These are phyloP conservation scores for Ferrisia virgata DNA, from an alignment of 2,888 invertebrate genomes.

Conservation along the genomic window DNA sequence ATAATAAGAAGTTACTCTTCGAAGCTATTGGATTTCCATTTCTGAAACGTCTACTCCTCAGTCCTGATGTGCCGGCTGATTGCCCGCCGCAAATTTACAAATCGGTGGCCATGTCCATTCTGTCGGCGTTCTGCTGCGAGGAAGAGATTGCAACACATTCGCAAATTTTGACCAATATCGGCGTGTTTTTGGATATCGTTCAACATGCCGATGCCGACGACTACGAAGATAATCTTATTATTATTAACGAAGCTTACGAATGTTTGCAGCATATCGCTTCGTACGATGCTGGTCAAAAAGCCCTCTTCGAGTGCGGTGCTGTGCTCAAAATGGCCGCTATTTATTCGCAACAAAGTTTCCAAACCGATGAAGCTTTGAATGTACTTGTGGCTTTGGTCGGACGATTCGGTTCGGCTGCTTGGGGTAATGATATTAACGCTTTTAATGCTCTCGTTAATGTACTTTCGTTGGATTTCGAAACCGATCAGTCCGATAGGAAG, in stretches of 20 bases:
- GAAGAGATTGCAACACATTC: slow-evolving; percentile 75
- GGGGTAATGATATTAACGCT: slow-evolving; percentile 74
- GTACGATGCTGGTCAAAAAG: slow-evolving; percentile 74
- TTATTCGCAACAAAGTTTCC: slow-evolving; percentile 82
- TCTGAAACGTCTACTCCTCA: slow-evolving; percentile 73
- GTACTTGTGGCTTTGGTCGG: slow-evolving; percentile 73
- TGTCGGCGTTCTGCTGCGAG: slow-evolving; percentile 82
- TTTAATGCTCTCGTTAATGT: slow-evolving; percentile 80
- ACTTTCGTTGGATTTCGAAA: slow-evolving; percentile 81
- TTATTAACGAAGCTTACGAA: slow-evolving; percentile 80
- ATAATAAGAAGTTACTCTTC: slow-evolving; percentile 74
- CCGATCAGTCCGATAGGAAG: slow-evolving; percentile 82
- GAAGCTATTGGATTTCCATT: slow-evolving; percentile 88
- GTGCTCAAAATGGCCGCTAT: slow-evolving; percentile 80
- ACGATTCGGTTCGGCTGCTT: slow-evolving; percentile 68
- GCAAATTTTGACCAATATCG: slow-evolving; percentile 78
- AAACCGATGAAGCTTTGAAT: slow-evolving; percentile 82
- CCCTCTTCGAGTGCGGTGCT: slow-evolving; percentile 72
- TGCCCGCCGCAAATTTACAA: slow-evolving; percentile 88
- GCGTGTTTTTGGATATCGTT: slow-evolving; percentile 78
- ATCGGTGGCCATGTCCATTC: slow-evolving; percentile 81
- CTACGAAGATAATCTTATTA: slow-evolving; percentile 80
- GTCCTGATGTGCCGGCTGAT: slow-evolving; percentile 75
- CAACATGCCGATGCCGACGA: slow-evolving; percentile 74
- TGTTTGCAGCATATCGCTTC: slow-evolving; percentile 79